These are phyloP conservation scores for Pteria penguin DNA, from an alignment of 2,888 invertebrate genomes.

Conservation along the genomic window DNA sequence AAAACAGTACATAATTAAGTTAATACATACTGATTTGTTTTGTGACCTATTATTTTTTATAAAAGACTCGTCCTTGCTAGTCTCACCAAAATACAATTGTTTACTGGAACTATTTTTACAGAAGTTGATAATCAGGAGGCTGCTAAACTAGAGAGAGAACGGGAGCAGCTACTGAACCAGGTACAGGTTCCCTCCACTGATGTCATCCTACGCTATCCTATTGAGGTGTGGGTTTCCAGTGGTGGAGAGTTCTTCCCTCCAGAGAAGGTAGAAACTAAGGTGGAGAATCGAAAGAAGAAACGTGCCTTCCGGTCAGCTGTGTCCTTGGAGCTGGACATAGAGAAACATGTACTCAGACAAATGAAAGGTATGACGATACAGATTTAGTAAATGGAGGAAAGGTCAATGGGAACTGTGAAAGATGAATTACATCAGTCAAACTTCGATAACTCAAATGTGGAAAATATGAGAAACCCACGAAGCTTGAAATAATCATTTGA, in stretches of 20 bases:
- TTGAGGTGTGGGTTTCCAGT: slow-evolving; percentile 79
- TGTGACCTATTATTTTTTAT: no score
- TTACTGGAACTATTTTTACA: no score
- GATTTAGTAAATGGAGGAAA: no score
- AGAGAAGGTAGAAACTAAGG: slow-evolving; percentile 76
- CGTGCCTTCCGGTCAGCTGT: slow-evolving; percentile 75
- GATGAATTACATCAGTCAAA: no score
- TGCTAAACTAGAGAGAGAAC: slow-evolving; percentile 57
- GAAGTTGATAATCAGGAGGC: slow-evolving; percentile 67
- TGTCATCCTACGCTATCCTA: slow-evolving; percentile 76
- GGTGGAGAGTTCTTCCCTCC: slow-evolving; percentile 78
- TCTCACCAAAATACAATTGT: no score
- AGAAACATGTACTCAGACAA: slow-evolving; percentile 78
- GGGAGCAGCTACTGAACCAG: slow-evolving; percentile 66
- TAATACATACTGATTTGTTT: no score
- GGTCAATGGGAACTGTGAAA: no score
- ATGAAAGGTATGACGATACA: slow-evolving; percentile 74
- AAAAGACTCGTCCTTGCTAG: no score
- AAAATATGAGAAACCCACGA: no score
- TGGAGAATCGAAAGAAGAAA: slow-evolving; percentile 72
- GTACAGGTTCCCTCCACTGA: slow-evolving; percentile 74
- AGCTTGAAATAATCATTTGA: no score
- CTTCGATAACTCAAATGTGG: no score
- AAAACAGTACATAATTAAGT: no score
- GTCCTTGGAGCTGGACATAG: slow-evolving; percentile 77